These are phyloP conservation scores for Tyria jacobaeae DNA, from an alignment of 2,888 invertebrate genomes.

Conservation along the genomic window DNA sequence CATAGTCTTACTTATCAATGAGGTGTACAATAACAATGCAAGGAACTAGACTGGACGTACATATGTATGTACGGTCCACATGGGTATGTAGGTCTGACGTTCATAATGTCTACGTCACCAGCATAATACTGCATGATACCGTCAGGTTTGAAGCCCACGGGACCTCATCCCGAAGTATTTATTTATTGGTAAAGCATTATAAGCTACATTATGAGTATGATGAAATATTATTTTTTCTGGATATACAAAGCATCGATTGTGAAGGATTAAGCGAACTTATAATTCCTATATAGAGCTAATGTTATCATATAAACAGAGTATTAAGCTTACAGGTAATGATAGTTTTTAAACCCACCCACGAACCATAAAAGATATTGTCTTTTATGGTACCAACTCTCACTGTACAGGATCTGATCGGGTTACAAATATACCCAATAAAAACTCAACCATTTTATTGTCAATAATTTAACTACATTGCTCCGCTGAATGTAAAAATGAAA, in stretches of 20 bases:
- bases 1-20: no score
- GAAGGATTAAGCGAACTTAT: constrained; percentile 1
- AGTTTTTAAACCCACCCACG: constrained; percentile 63
- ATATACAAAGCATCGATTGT: constrained; percentile 12
- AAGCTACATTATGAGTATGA: not conserved
- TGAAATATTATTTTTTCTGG: not conserved
- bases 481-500: constrained; percentile 81
- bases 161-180: not conserved
- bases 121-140: no score
- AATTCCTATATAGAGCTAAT: constrained; percentile 26
- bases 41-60: no score
- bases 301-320: constrained; percentile 56
- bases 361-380: no score
- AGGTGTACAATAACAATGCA: no score
- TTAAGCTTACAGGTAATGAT: constrained; percentile 45
- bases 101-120: no score
- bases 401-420: constrained; percentile 63
- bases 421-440: constrained; percentile 74
- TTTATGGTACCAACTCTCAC: constrained; percentile 56
- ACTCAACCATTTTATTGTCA: constrained; percentile 72
- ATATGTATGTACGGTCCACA: no score
- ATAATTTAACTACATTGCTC: constrained; percentile 77
- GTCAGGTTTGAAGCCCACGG: not conserved
- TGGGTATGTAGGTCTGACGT: no score
- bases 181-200: not conserved